These are phyloP conservation scores for Batillaria attramentaria DNA, from an alignment of 1,140 invertebrate genomes.

Conservation along the genomic window DNA sequence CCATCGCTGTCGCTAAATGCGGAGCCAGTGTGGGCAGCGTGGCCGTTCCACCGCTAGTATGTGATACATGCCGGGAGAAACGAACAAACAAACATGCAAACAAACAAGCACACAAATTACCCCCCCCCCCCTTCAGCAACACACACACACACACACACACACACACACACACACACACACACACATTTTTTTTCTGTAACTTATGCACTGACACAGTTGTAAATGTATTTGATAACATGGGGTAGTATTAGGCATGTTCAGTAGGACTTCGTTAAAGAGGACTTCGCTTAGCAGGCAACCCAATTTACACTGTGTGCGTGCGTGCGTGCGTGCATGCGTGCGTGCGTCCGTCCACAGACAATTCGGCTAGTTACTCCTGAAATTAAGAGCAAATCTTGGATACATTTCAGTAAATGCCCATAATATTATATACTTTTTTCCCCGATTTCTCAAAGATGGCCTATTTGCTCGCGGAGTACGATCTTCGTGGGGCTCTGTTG, in stretches of 20 bases:
- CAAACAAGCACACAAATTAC: too few species aligned
- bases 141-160: background rate
- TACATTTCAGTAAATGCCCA: too few species aligned
- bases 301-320: background rate
- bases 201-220: background rate
- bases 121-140: background rate
- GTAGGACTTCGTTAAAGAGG: background rate
- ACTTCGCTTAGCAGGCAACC: background rate
- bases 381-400: too few species aligned
- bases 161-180: background rate
- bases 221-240: background rate
- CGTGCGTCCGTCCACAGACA: background rate
- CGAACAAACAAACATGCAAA: too few species aligned
- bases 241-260: background rate
- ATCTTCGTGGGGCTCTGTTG: too few species aligned
- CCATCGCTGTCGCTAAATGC: constrained; percentile 29
- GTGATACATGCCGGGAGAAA: too few species aligned
- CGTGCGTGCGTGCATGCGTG: background rate
- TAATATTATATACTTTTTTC: background rate
- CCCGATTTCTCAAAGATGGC: background rate
- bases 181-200: background rate
- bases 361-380: background rate
- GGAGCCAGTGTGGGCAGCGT: constrained; percentile 34
- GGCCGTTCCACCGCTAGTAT: constrained; percentile 29
- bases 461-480: background rate